Evolutionary conservation across 2,113 vertebrate genomes (phyloP), one percentile per base, ranked within the genome.

Genomic region (Naja naja): DNA sequence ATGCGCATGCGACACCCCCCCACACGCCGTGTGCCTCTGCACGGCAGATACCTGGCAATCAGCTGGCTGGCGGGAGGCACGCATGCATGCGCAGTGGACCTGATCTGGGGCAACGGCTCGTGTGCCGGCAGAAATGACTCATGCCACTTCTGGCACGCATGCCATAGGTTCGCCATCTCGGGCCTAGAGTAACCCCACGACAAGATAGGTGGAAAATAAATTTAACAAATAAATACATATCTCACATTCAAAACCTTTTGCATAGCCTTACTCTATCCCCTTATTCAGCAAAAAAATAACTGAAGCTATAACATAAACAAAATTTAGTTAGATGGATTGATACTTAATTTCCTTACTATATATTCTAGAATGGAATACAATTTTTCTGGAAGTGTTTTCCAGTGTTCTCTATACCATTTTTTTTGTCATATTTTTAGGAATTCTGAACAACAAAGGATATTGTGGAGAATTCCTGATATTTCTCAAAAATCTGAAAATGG

Each of bases 401-500:
- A 0, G 0, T 52, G 14, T 30, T 69, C 53, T 10, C 81, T 53
- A 90, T 94, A 91, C 92, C 93, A 92, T 4, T 60, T 5, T 5
- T 89, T 95, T 94, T 89, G 94, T 85, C 23, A 87, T 95, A 18
- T 93, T 96, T 97, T 95, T 95, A 99, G 99, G 99, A 99, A 99
- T 56, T 96, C 98, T 3, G 99, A 99, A 89, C 99, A 99, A 93
- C 98, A 99, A 95, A 98, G 98, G 97, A 99, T 99, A 97, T 97
- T 99, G 85, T 99, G 99, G 99, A 99, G 99, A 97, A 99, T 99
- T 96, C 99, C 99, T 0, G 99, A 99, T 92, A 99, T 99, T 97
- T 99, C 99, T 4, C 98, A 99, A 96, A 99, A 99, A 97, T 99
- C 99, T 87, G 99, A 99, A 97, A 99, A 99, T 1, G 99, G 99